Evolutionary conservation across 2,888 invertebrate species (phyloP).

Genomic region (Thymelicus lineola): DNA sequence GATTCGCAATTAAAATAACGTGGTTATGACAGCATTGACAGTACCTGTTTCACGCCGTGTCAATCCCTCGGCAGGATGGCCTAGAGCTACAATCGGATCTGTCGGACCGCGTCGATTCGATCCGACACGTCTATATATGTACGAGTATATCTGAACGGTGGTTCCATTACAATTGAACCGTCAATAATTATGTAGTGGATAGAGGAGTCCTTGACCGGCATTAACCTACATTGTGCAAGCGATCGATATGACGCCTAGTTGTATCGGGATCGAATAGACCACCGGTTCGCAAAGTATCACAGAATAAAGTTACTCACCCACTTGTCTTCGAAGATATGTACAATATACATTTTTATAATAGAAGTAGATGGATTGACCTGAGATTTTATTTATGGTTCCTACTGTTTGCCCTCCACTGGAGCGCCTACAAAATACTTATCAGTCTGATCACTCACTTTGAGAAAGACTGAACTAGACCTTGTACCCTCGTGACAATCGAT

Average conservation of each 20-base stretch:
- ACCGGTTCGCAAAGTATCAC: background rate
- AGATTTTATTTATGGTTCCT: no score
- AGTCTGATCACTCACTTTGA: no score
- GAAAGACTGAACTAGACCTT: conserved; percentile 49
- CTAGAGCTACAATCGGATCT: conserved; percentile 23
- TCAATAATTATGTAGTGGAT: conserved; percentile 56
- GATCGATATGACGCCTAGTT: conserved; percentile 68
- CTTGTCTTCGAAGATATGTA: no score
- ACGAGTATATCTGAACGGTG: conserved; percentile 22
- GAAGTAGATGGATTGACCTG: no score
- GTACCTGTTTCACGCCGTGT: conserved; percentile 26
- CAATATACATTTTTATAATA: no score
- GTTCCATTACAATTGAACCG: conserved; percentile 57
- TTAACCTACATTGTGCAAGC: conserved; percentile 71
- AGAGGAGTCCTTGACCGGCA: conserved; percentile 72
- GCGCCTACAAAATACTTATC: no score
- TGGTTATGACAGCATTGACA: conserved; percentile 18
- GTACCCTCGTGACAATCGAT: conserved; percentile 62
- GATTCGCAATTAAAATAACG: conserved; percentile 13
- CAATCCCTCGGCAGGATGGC: conserved; percentile 20
- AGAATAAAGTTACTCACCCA: no score
- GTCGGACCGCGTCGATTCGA: conserved; percentile 5
- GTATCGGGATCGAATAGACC: conserved; percentile 66
- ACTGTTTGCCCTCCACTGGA: no score
- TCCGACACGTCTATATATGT: conserved; percentile 8